Evolutionary conservation across 2,797 vertebrate species (phyloP), one percentile per base, ranked within the genome.

Genomic region (Chromobotia macracanthus): DNA sequence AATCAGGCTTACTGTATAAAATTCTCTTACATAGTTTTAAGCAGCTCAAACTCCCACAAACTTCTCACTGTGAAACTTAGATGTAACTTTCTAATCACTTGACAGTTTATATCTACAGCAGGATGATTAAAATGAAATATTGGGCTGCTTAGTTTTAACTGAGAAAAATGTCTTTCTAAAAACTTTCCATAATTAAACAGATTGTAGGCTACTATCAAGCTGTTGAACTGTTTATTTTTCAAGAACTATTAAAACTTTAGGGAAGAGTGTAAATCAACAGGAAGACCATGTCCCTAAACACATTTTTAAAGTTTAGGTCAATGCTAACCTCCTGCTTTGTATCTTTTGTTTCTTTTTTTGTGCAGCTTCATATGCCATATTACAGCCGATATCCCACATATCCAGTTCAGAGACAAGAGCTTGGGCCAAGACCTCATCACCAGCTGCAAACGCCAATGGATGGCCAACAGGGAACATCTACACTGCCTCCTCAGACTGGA

Each of bases 341-440:
- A 60, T 48, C 18, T 58, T 69, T 53, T 44, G 31, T 55, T 13
- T 35, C 8, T 66, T 0, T 41, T 72, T 72, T 60, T 3, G 19
- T 67, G 77, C 56, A 72, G 65, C 38, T 65, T n/a, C 63, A 60
- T 3, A 21, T 60, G 23, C 25, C 51, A 0, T 71, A 67, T 55
- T 77, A 64, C 13, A 44, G 38, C 21, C 38, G 35, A 6, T 70
- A 55, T 28, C 12, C 73, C 41, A 9, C 56, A 35, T 31, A 64
- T 41, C 72, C 72, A 31, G 35, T 15, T 1, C 8, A 61, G 6
- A 61, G 72, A 51, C 55, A 61, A 15, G 79, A 61, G 9, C 44
- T 28, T 16, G 28, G 38, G 9, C 35, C 48, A 58, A 16, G 11
- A 18, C 58, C 50, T 23, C 46, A n/a, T 31, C 21, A 75, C 8